Base-by-base conservation (phyloP, 2,888 invertebrate species). In the Dilophus febrilis region DNA sequence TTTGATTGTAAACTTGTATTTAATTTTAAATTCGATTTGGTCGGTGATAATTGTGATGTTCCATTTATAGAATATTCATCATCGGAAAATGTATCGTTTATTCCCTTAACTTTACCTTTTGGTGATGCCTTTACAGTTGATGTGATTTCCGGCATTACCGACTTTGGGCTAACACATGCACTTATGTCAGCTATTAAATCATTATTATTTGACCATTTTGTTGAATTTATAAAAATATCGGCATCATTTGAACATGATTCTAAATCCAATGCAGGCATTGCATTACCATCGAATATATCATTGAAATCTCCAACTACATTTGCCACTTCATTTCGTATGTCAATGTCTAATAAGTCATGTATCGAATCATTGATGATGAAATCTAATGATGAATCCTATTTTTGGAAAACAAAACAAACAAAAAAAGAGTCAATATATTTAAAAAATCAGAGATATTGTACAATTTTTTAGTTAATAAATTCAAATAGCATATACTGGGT, bases 331-430 rank as follows among this genome's bases (percentile, higher is more conserved):
- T 77, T 75, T 56, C 85, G 83, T 45, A 90, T 85, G 56, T 88
- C 90, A 59, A 84, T 79, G 55, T 88, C 87, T 47, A 90, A 70
- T 80, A 88, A 85, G 55, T 90, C 88, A 59, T 87, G 85, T 53
- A 88, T 72, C 38, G 85, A 82, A 56, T 74, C 74, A 27, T 73
- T 72, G 55, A 73, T 72, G 51, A 72, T 74, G 45, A 73, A 64
- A 57, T 74, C 74, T 64, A 74, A 64, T 10, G 59, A 66, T 54
- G 68, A 64, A 57, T 65, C 67, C 72, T 72, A 55, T n/a, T n/a
- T n/a, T n/a, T n/a, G n/a, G n/a, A n/a, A n/a, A n/a, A n/a, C n/a
- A n/a, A n/a, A n/a, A n/a, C n/a, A n/a, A n/a, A n/a, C n/a, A n/a
- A n/a, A n/a, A n/a, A n/a, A n/a, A n/a, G n/a, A n/a, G n/a, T n/a